Conservation (phyloP, 2,113 vertebrate genomes). For the Dendropsophus ebraccatus region DNA sequence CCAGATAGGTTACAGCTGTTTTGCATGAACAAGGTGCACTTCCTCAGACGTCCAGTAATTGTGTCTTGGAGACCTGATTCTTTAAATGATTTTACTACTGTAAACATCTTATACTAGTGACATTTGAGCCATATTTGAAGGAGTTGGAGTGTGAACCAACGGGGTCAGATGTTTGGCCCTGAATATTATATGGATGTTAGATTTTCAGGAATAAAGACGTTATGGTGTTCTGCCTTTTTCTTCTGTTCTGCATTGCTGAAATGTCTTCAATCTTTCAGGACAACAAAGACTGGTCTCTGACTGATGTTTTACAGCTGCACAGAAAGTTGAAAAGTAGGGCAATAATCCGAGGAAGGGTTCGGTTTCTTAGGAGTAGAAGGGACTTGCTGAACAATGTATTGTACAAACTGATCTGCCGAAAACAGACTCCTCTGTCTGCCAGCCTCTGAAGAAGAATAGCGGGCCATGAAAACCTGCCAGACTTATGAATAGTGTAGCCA, state of each 20-base stretch:
- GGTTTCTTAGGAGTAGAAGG: not conserved
- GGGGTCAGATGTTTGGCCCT: too few relatives aligned
- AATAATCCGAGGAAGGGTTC: not conserved
- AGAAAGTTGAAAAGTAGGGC: slow-evolving; percentile 1
- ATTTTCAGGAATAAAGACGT: not conserved
- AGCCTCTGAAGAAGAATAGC: not conserved
- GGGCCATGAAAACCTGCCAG: not conserved
- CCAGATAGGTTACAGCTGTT: too few relatives aligned
- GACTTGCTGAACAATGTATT: not conserved
- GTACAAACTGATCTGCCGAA: not conserved
- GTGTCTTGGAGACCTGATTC: too few relatives aligned
- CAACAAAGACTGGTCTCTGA: not conserved
- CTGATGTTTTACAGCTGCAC: slow-evolving; percentile 5
- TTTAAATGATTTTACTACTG: too few relatives aligned
- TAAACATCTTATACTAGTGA: too few relatives aligned
- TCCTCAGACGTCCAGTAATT: too few relatives aligned
- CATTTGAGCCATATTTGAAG: too few relatives aligned
- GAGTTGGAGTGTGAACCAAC: too few relatives aligned
- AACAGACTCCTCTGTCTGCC: not conserved
- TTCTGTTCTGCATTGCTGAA: not conserved
- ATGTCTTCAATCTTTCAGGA: not conserved
- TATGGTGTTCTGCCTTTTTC: not conserved
- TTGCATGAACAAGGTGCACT: too few relatives aligned
- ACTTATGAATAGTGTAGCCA: not conserved
- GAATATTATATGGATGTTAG: too few relatives aligned